Percentiles rank a stretch among this genome's conserved stretches.
phyloP scores from a whole-genome alignment of 2,888 invertebrate species.

The Magallana nippona region DNA sequence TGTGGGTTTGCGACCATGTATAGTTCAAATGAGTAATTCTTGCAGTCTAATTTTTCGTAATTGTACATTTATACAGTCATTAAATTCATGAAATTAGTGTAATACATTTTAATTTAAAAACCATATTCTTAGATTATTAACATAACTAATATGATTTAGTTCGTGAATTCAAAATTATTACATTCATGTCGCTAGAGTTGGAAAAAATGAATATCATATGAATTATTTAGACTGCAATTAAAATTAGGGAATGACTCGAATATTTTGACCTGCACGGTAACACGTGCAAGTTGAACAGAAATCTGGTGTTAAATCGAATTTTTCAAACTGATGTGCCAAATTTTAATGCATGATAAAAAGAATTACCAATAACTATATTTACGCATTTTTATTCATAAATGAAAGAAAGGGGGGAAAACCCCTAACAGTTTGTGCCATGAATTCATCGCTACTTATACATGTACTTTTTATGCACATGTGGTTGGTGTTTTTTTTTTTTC shows the following conservation, averaged over 20 bases:
- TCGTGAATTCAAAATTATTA: too few species aligned
- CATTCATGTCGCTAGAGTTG: too few species aligned
- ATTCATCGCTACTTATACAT: too few species aligned
- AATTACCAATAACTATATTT: too few species aligned
- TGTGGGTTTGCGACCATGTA: slow-evolving; percentile 1
- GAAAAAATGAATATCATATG: too few species aligned
- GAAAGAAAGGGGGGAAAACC: too few species aligned
- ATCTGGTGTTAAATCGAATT: background rate
- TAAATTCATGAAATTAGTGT: background rate
- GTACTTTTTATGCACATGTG: too few species aligned
- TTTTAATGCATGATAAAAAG: too few species aligned
- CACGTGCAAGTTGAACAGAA: background rate
- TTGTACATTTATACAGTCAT: slow-evolving; percentile 7
- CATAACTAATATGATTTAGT: background rate
- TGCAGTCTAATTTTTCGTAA: background rate
- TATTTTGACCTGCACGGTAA: background rate
- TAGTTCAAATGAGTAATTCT: background rate
- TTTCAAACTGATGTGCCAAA: too few species aligned
- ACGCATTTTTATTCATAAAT: too few species aligned
- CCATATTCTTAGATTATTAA: background rate
- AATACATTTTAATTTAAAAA: background rate
- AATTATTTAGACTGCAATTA: background rate
- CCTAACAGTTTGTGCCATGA: too few species aligned
- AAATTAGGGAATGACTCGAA: slow-evolving; percentile 7
- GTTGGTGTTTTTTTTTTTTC: too few species aligned